phyloP scores from a whole-genome alignment of 1,140 invertebrate genomes.

The Rhopalosiphum padi region DNA sequence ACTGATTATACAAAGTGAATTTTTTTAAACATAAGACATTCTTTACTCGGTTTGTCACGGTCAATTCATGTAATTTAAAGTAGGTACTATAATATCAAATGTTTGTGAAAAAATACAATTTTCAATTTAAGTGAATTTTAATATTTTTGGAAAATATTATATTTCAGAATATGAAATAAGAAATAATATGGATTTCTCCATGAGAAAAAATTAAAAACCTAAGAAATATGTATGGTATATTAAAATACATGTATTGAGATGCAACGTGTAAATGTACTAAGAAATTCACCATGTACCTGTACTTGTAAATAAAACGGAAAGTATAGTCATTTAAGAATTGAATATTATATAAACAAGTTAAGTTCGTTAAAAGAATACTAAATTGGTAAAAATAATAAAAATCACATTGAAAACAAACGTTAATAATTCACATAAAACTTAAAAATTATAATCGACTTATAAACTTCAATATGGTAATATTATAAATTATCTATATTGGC shows the following conservation, averaged over 20 bases:
- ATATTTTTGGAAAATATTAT: not conserved
- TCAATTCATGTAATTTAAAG: not conserved
- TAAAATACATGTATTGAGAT: not conserved
- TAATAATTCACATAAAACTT: conserved; percentile 32
- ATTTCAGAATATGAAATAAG: not conserved
- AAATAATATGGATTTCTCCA: not conserved
- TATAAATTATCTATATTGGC: not conserved
- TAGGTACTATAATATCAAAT: no score
- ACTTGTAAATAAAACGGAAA: not conserved
- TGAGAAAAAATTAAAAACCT: not conserved
- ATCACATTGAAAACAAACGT: not conserved
- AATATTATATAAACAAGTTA: not conserved
- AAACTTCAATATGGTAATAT: not conserved
- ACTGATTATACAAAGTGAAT: not conserved
- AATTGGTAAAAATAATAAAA: conserved; percentile 49
- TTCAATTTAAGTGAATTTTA: not conserved
- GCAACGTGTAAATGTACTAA: not conserved
- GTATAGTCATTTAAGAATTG: not conserved
- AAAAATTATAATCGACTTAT: not conserved
- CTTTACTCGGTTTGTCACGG: not conserved
- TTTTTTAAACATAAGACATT: not conserved
- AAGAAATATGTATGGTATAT: not conserved
- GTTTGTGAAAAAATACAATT: not conserved
- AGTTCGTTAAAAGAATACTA: conserved; percentile 35
- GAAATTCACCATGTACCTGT: not conserved